Evolutionary conservation across 1,140 invertebrate species (phyloP), one percentile per base, ranked within the genome.

Genomic region (Neodiprion virginianus): DNA sequence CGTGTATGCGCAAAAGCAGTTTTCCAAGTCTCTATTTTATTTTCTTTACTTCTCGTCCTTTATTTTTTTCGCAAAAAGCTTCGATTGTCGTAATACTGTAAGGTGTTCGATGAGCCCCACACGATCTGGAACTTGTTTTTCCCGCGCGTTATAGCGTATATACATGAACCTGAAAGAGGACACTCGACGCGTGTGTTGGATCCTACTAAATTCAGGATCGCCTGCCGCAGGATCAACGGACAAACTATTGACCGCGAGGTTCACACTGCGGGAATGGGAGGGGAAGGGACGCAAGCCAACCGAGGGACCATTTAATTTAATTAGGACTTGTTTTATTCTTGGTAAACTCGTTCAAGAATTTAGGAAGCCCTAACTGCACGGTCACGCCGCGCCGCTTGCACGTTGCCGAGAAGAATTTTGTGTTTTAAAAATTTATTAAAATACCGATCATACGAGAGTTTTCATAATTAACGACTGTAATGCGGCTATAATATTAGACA

Each of bases 321-420:
- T 84, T 84, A 83, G 82, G 82, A 81, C 78, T 84, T 81, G 79
- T 79, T 84, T 84, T 84, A 83, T 82, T 84, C 82, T 83, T 72
- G 76, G 74, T 71, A 78, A 83, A 84, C 82, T 83, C 80, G 81
- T 82, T 80, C 79, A 74, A 80, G 72, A 81, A 84, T 83, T 83
- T 82, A 79, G 82, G 77, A 83, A 82, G 82, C 73, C 47, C 69
- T 14, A 40, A 61, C 53, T 12, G 28, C 28, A 40, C 28, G 28
- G 28, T 3, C 28, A 40, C 28, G 28, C 28, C 28, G 5, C 28
- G 28, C 1, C 28, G 28, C n/a, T 17, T 14, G 48, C 72, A 40
- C 69, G 67, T 48, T 23, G 68, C 67, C 49, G 9, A 48, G 9
- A 28, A 47, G 66, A 50, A 47, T 40, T 73, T 70, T 65, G 70